phyloP scores from a whole-genome alignment of 2,113 vertebrate genomes.

The Cisticola juncidis region DNA sequence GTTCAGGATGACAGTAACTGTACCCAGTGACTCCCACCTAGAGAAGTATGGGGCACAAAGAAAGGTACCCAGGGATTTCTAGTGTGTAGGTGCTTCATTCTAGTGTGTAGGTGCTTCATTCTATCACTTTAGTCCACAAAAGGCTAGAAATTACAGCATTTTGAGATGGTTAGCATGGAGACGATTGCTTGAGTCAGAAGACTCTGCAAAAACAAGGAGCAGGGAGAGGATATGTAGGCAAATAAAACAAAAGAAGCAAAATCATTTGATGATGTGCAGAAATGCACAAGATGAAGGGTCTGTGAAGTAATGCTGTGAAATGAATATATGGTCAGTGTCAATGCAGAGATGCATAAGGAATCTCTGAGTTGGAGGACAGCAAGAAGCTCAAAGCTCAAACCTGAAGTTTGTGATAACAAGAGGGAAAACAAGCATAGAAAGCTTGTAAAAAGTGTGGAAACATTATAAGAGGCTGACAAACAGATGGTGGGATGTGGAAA shows the following conservation, averaged over 20 bases:
- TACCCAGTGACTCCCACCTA: accelerated
- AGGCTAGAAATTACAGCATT: neutral
- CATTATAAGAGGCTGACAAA: neutral
- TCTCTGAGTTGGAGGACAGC: neutral
- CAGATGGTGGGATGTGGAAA: neutral
- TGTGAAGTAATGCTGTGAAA: neutral
- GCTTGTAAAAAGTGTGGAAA: neutral
- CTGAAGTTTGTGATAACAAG: neutral
- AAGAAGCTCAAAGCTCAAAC: neutral
- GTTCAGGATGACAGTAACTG: neutral
- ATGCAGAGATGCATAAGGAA: neutral
- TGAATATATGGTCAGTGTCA: accelerated
- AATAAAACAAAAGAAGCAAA: neutral
- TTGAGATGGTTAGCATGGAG: neutral
- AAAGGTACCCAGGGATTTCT: neutral
- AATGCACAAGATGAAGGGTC: neutral
- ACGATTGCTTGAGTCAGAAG: neutral
- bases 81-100: neutral
- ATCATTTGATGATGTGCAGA: neutral
- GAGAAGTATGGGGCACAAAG: neutral
- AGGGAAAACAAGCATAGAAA: neutral
- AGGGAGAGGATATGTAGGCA: neutral
- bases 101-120: neutral
- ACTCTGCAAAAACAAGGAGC: neutral
- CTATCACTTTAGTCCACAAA: neutral